phyloP scores from a whole-genome alignment of 2,888 invertebrate genomes.

The Tolmerus cingulatus region DNA sequence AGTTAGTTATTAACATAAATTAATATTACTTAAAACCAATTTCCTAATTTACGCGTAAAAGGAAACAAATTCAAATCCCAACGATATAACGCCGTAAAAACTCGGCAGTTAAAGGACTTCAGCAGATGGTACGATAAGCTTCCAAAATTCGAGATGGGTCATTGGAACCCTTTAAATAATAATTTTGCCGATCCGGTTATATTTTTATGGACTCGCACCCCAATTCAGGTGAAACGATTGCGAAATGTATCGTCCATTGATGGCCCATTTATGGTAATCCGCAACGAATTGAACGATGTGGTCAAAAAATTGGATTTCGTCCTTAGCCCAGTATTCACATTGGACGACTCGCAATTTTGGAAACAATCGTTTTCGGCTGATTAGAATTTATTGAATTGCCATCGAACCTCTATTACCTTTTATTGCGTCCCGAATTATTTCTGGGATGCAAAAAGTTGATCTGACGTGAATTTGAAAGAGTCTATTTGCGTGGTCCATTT shows the following conservation, averaged over 20 bases:
- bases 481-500: not conserved
- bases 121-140: not conserved
- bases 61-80: not conserved
- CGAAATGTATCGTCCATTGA: constrained; percentile 34
- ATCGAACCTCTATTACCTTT: constrained; percentile 13
- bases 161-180: constrained; percentile 18
- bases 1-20: no score
- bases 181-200: constrained; percentile 8
- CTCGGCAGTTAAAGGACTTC: not conserved
- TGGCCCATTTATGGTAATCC: constrained; percentile 37
- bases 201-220: constrained; percentile 22
- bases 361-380: constrained; percentile 22
- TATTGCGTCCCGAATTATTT: not conserved
- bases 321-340: not conserved
- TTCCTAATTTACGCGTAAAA: not conserved
- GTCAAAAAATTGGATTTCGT: constrained; percentile 30
- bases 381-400: constrained; percentile 28
- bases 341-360: constrained; percentile 3
- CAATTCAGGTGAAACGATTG: constrained; percentile 34
- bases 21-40: not conserved
- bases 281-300: constrained; percentile 27
- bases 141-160: not conserved
- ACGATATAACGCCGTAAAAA: not conserved
- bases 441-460: constrained; percentile 14
- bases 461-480: constrained; percentile 11